Percentiles rank a stretch among this genome's conserved stretches.
Evolutionary conservation across 2,797 vertebrate genomes (phyloP).

Genomic region (Galaxias olidus): DNA sequence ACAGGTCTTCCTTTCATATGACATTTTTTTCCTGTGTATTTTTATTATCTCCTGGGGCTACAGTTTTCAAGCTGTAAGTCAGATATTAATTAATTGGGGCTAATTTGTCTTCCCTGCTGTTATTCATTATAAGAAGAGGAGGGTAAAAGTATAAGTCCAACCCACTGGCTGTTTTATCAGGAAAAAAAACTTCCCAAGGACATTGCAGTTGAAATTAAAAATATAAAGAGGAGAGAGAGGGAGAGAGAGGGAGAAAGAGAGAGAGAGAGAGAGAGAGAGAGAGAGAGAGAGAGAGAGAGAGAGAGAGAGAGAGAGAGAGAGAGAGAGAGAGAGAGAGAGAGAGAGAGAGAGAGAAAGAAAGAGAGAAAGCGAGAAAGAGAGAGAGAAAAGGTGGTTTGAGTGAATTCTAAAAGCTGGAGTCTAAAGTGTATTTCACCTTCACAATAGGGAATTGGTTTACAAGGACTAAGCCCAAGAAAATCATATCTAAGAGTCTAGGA

Average conservation of each 20-base stretch:
- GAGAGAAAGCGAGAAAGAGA: not conserved
- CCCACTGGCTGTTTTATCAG: conserved; percentile 19
- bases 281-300: not conserved
- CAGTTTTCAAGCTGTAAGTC: conserved; percentile 30
- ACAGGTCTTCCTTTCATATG: conserved; percentile 27
- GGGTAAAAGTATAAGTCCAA: conserved; percentile 19
- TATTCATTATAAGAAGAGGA: conserved; percentile 38
- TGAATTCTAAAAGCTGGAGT: not conserved
- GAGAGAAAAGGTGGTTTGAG: not conserved
- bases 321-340: not conserved
- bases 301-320: not conserved
- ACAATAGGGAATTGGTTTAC: not conserved
- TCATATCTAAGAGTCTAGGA: too few species aligned
- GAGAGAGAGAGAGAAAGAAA: conserved; percentile 1
- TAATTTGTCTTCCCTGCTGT: conserved; percentile 43
- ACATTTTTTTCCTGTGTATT: conserved; percentile 45
- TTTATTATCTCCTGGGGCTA: conserved; percentile 47
- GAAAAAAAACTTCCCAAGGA: too few species aligned
- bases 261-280: conserved; percentile 5
- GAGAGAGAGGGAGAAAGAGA: not conserved
- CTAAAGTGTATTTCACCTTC: not conserved
- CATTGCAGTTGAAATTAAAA: too few species aligned
- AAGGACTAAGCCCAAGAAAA: not conserved
- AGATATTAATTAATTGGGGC: conserved; percentile 53
- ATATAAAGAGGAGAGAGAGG: not conserved